These are phyloP conservation scores for Orchesellides sinensis DNA, from an alignment of 2,888 invertebrate genomes.

Conservation along the genomic window DNA sequence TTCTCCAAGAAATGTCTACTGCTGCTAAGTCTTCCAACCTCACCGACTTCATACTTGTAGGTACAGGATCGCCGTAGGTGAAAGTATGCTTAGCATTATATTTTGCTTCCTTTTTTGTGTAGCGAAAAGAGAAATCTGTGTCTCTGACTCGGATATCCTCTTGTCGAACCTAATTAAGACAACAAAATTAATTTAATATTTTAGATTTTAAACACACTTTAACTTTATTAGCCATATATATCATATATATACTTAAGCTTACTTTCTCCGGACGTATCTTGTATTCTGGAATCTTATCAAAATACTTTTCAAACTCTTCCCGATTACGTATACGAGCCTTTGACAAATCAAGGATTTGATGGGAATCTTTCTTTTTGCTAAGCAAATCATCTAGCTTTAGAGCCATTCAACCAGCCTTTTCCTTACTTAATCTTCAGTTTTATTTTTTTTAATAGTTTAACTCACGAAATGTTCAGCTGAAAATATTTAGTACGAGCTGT, in stretches of 20 bases:
- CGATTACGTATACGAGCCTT: constrained; percentile 86
- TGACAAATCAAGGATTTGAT: constrained; percentile 88
- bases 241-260: constrained; percentile 65
- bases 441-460: too few species aligned
- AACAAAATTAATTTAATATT: constrained; percentile 10
- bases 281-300: constrained; percentile 93
- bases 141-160: constrained; percentile 89
- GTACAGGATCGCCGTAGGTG: constrained; percentile 86
- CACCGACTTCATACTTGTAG: constrained; percentile 87
- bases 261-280: constrained; percentile 93
- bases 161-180: constrained; percentile 81
- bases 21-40: constrained; percentile 87
- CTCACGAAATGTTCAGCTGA: too few species aligned
- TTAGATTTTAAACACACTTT: neutral
- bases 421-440: too few species aligned
- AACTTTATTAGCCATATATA: neutral
- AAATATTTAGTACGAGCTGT: too few species aligned
- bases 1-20: constrained; percentile 94
- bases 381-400: constrained; percentile 90
- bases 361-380: constrained; percentile 89
- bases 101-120: constrained; percentile 83
- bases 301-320: constrained; percentile 88
- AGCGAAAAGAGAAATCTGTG: constrained; percentile 81
- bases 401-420: constrained; percentile 79
- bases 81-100: constrained; percentile 82